These are phyloP conservation scores for Solenopsis invicta DNA, from an alignment of 1,140 invertebrate species.

Conservation along the genomic window DNA sequence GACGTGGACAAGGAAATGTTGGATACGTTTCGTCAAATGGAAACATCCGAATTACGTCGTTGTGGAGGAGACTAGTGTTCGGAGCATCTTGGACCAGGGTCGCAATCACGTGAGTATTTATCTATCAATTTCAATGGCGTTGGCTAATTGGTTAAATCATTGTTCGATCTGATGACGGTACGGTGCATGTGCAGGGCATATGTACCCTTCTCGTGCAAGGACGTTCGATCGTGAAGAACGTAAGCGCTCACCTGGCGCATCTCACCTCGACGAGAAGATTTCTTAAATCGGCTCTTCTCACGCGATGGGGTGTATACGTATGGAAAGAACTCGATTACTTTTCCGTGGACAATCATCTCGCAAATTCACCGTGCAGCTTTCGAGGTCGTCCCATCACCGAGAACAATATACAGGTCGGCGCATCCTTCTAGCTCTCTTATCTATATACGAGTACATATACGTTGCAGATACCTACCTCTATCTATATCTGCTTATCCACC, in stretches of 20 bases:
- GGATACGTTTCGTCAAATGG: conserved; percentile 83
- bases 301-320: conserved; percentile 86
- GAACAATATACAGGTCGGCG: conserved; percentile 90
- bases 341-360: conserved; percentile 91
- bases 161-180: no score
- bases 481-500: no score
- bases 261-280: conserved; percentile 80
- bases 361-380: conserved; percentile 88
- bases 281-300: conserved; percentile 83
- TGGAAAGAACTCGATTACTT: conserved; percentile 87
- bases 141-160: background rate
- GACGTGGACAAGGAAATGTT: conserved; percentile 80
- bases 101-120: conserved; percentile 80
- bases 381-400: conserved; percentile 91
- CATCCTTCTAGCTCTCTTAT: background rate
- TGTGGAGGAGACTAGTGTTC: conserved; percentile 80
- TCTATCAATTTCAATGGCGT: background rate
- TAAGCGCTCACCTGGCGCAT: conserved; percentile 78
- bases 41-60: conserved; percentile 81
- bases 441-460: no score
- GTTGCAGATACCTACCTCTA: no score
- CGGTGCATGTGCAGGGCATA: conserved; percentile 77
- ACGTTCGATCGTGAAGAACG: conserved; percentile 76
- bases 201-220: conserved; percentile 83
- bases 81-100: conserved; percentile 83